Conservation (phyloP, 2,797 vertebrate genomes). For the Lagorchestes hirsutus region DNA sequence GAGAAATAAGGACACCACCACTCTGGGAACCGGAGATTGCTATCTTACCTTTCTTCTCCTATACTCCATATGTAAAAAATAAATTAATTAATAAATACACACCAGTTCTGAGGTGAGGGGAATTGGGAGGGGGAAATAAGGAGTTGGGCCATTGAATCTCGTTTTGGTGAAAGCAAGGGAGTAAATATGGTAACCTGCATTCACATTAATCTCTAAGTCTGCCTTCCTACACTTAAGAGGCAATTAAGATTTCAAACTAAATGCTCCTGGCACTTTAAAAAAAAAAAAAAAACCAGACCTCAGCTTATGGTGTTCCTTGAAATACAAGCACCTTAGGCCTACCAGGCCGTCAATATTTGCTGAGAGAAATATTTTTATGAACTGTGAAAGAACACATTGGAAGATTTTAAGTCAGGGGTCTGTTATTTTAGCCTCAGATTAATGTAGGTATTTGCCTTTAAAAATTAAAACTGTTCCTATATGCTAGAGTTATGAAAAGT, state of each 20-base stretch:
- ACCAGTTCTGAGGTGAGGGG: no score
- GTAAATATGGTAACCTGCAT: conserved; percentile 62
- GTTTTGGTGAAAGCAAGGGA: conserved; percentile 67
- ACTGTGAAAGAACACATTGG: conserved; percentile 73
- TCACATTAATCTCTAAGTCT: conserved; percentile 38
- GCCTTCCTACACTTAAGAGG: conserved; percentile 56
- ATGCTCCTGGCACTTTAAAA: conserved; percentile 26
- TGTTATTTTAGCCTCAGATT: conserved; percentile 74
- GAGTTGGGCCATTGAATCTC: conserved; percentile 58
- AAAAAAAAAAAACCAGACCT: conserved; percentile 12
- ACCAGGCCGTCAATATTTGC: conserved; percentile 66
- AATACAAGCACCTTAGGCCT: conserved; percentile 53
- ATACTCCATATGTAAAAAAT: conserved; percentile 31
- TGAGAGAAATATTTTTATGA: conserved; percentile 71
- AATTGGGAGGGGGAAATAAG: not conserved
- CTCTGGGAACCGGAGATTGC: conserved; percentile 22
- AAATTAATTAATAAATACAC: not conserved
- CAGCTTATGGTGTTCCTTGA: conserved; percentile 57
- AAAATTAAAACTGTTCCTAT: conserved; percentile 75
- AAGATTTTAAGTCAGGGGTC: conserved; percentile 71
- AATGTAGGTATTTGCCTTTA: conserved; percentile 69
- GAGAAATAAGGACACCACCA: conserved; percentile 64
- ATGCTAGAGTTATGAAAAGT: conserved; percentile 63
- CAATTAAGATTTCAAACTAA: conserved; percentile 64
- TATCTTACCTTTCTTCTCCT: not conserved